Evolutionary conservation across 2,888 invertebrate species (phyloP).

Genomic region (Chrysina gloriosa): DNA sequence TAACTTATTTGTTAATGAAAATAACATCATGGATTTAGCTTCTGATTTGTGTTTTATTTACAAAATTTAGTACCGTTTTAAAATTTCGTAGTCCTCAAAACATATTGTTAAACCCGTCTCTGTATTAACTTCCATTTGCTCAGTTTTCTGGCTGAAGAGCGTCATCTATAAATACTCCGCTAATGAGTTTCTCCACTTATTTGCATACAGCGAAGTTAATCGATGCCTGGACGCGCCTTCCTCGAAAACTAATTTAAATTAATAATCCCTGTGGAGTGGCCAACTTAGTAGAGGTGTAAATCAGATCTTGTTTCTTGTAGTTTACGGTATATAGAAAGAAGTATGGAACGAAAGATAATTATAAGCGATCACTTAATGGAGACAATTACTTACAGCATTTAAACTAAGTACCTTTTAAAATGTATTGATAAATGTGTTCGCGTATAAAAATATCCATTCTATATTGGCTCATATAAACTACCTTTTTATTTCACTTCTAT

Average conservation of each 20-base stretch:
- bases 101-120: background rate
- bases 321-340: background rate
- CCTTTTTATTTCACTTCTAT: slow-evolving; percentile 5
- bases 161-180: slow-evolving; percentile 37
- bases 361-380: too few relatives aligned
- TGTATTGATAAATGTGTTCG: background rate
- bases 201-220: slow-evolving; percentile 40
- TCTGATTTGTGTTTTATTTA: too few relatives aligned
- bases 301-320: background rate
- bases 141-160: background rate
- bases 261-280: background rate
- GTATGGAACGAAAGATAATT: too few relatives aligned
- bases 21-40: too few relatives aligned
- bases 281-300: slow-evolving; percentile 9
- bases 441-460: background rate
- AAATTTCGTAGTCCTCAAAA: too few relatives aligned
- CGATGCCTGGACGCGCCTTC: slow-evolving; percentile 29
- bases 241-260: slow-evolving; percentile 39
- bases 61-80: too few relatives aligned
- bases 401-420: background rate
- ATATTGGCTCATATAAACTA: background rate
- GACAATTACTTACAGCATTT: background rate
- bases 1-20: too few relatives aligned
- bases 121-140: background rate
- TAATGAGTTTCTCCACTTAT: slow-evolving; percentile 40